Evolutionary conservation across 2,888 invertebrate genomes (phyloP).

Genomic region (Cephus pygmeus): DNA sequence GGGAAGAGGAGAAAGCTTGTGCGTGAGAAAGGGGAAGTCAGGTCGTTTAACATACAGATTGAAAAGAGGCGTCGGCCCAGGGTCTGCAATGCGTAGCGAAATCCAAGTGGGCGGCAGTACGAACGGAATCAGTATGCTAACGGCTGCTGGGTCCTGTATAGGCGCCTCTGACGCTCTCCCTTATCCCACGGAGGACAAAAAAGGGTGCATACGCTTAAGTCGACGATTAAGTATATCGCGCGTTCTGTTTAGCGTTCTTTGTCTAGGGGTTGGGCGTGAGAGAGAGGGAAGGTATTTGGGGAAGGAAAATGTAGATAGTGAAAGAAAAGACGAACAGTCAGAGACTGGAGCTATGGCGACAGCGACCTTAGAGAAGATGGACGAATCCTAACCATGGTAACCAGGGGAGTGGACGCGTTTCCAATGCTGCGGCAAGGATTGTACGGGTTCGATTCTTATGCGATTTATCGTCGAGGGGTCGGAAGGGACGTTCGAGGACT

Average conservation of each 20-base stretch:
- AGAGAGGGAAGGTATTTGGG: too few relatives aligned
- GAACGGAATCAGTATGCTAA: background rate
- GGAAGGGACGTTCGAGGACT: conserved; percentile 1
- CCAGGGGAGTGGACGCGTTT: background rate
- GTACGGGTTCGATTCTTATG: background rate
- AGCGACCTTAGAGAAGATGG: background rate
- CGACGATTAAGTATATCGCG: background rate
- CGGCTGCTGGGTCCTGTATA: background rate
- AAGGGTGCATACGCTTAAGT: background rate
- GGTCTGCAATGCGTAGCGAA: background rate
- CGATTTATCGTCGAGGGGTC: conserved; percentile 25
- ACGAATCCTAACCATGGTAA: background rate
- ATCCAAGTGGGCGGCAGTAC: background rate
- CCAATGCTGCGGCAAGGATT: background rate
- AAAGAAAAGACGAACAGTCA: background rate
- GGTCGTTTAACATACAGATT: background rate
- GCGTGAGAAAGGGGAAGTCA: background rate
- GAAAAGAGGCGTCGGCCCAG: background rate
- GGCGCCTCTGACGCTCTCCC: background rate
- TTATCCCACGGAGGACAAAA: background rate
- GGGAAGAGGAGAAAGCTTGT: background rate
- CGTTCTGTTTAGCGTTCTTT: background rate
- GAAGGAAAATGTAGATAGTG: background rate
- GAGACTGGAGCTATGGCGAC: background rate
- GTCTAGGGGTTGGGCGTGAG: background rate